Percentiles rank a stretch among this genome's conserved stretches.
Conservation (phyloP, 1,140 invertebrate species). For the Choristoneura fumiferana region DNA sequence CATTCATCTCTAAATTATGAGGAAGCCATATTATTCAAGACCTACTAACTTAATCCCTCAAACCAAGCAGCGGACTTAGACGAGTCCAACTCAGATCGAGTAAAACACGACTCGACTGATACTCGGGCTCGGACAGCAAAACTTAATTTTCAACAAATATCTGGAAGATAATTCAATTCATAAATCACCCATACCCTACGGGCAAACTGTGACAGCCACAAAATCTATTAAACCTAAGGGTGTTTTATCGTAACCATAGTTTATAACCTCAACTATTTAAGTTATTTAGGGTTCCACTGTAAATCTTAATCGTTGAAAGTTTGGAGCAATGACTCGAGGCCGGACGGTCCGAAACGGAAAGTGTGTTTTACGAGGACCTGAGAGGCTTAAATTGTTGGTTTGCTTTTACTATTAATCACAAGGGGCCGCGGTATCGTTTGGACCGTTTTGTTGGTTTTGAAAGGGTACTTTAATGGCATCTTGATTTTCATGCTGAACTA, state of each 20-base stretch:
- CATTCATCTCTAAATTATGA: too few relatives aligned
- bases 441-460: slow-evolving; percentile 14
- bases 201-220: neutral
- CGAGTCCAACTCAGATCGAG: too few relatives aligned
- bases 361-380: slow-evolving; percentile 10
- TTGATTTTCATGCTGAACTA: slow-evolving; percentile 10
- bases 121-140: too few relatives aligned
- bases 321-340: neutral
- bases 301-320: slow-evolving; percentile 13
- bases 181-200: slow-evolving; percentile 6
- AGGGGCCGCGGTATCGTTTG: neutral
- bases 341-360: slow-evolving; percentile 13
- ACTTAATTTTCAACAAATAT: too few relatives aligned
- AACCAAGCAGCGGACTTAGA: too few relatives aligned
- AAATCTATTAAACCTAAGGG: slow-evolving; percentile 15
- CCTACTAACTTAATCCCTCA: too few relatives aligned
- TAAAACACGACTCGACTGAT: too few relatives aligned
- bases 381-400: slow-evolving; percentile 15
- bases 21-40: too few relatives aligned
- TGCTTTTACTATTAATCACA: slow-evolving; percentile 8
- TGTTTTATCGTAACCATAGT: slow-evolving; percentile 14
- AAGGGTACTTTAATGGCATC: slow-evolving; percentile 8
- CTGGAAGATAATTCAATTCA: neutral
- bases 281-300: slow-evolving; percentile 12
- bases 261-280: slow-evolving; percentile 15